A percentile compares a stretch with the other conserved stretches of the same genome.
Evolutionary conservation across 2,888 invertebrate species (phyloP).

Genomic region (Parasteatoda lunata): DNA sequence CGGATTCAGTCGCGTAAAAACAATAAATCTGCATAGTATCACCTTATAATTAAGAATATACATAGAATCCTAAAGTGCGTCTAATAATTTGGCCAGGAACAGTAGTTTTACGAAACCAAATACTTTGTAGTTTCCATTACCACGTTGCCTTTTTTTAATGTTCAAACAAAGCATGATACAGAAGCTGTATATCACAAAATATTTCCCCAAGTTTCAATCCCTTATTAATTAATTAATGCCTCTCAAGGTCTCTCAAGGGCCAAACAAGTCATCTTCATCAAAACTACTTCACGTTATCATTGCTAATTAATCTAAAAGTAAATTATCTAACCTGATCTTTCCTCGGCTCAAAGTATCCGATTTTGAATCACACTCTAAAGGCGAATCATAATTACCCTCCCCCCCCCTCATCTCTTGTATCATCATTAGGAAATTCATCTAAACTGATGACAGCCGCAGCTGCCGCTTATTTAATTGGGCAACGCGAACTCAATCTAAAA

Average conservation of each 20-base stretch:
- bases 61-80: too few relatives aligned
- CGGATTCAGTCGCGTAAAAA: too few relatives aligned
- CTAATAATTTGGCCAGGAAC: too few relatives aligned
- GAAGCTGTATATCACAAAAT: too few relatives aligned
- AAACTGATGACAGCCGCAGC: constrained; percentile 59
- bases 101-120: too few relatives aligned
- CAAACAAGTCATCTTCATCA: neutral
- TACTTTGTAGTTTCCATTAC: too few relatives aligned
- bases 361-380: neutral
- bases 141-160: too few relatives aligned
- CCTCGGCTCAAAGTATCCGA: constrained; percentile 5
- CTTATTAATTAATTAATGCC: neutral
- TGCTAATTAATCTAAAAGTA: constrained; percentile 1
- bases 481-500: constrained; percentile 27
- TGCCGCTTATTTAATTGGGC: constrained; percentile 35
- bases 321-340: constrained; percentile 5
- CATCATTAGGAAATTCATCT: constrained; percentile 66
- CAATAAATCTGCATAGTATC: too few relatives aligned
- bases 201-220: neutral
- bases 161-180: too few relatives aligned
- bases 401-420: constrained; percentile 18
- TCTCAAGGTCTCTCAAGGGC: neutral
- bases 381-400: constrained; percentile 25
- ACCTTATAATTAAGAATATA: too few relatives aligned
- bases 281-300: neutral